Evolutionary conservation across 2,888 invertebrate species (phyloP).

Genomic region (Lamellibrachia satsuma): DNA sequence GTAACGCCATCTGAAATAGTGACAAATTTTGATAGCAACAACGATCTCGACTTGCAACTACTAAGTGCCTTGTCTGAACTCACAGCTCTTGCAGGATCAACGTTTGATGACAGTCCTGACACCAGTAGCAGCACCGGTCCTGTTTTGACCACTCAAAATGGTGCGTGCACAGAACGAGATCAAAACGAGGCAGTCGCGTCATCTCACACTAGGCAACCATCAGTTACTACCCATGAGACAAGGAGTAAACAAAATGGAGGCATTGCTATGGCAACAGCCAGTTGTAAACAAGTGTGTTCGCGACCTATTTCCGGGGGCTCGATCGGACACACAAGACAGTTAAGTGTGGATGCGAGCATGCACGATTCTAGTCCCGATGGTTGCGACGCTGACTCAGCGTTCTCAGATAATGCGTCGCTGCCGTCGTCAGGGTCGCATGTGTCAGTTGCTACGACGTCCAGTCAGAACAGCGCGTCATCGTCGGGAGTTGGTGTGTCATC

Average conservation of each 20-base stretch:
- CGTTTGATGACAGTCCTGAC: not conserved
- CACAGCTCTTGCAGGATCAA: slow-evolving; percentile 29
- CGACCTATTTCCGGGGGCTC: slow-evolving; percentile 11
- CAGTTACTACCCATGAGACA: not conserved
- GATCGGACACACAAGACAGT: not conserved
- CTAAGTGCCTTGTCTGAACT: slow-evolving; percentile 37
- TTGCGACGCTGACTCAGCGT: slow-evolving; percentile 97
- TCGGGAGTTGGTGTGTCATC: slow-evolving; percentile 9
- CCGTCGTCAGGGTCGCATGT: slow-evolving; percentile 92
- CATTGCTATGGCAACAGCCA: not conserved
- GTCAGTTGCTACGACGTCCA: slow-evolving; percentile 68
- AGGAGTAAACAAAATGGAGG: not conserved
- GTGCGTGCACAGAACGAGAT: not conserved
- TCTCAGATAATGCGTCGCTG: slow-evolving; percentile 95
- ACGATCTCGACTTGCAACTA: slow-evolving; percentile 29
- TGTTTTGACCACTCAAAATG: not conserved
- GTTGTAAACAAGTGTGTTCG: not conserved
- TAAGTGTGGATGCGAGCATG: slow-evolving; percentile 14
- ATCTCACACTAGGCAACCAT: not conserved
- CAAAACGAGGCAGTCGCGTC: not conserved
- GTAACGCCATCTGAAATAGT: not conserved
- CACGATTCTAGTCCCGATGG: slow-evolving; percentile 72
- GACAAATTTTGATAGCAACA: slow-evolving; percentile 18
- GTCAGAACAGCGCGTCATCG: slow-evolving; percentile 26
- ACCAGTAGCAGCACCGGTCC: not conserved